Percentiles rank a stretch among this genome's conserved stretches.
phyloP scores from a whole-genome alignment of 2,888 invertebrate genomes.

The Hesperia comma region DNA sequence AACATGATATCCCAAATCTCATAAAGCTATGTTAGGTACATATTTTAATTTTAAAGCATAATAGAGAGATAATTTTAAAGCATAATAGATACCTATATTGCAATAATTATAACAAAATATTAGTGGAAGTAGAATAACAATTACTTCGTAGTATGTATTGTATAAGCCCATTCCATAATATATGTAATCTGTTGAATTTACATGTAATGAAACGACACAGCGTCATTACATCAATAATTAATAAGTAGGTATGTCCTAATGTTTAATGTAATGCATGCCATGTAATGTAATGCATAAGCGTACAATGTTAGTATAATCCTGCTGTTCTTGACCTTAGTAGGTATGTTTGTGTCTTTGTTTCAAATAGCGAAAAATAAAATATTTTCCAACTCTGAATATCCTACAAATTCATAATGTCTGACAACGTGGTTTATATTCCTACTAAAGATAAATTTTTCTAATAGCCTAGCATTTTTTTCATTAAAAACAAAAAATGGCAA shows the following conservation, averaged over 20 bases:
- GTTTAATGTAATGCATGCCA: conserved; percentile 13
- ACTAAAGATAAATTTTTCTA: no score
- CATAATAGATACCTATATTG: background rate
- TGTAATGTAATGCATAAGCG: background rate
- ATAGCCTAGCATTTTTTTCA: no score
- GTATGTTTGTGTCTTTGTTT: background rate
- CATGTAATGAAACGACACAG: conserved; percentile 1
- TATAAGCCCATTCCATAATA: background rate
- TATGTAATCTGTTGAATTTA: conserved; percentile 3
- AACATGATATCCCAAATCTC: no score
- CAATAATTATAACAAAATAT: background rate
- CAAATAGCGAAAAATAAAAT: background rate
- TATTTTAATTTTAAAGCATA: no score
- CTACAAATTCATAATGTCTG: no score
- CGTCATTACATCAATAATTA: conserved; percentile 16
- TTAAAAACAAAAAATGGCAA: no score
- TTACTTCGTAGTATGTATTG: background rate
- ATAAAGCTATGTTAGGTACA: no score
- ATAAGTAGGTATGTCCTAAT: conserved; percentile 25
- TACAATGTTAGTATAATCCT: no score
- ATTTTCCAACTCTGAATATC: no score
- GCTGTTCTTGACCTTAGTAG: background rate
- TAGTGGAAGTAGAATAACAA: background rate
- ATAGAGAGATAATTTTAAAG: no score
- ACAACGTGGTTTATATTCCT: no score